Percentiles rank a stretch among this genome's conserved stretches.
These are phyloP conservation scores for Pseudolaguvia tuberculata DNA, from an alignment of 2,113 vertebrate genomes.

Conservation along the genomic window DNA sequence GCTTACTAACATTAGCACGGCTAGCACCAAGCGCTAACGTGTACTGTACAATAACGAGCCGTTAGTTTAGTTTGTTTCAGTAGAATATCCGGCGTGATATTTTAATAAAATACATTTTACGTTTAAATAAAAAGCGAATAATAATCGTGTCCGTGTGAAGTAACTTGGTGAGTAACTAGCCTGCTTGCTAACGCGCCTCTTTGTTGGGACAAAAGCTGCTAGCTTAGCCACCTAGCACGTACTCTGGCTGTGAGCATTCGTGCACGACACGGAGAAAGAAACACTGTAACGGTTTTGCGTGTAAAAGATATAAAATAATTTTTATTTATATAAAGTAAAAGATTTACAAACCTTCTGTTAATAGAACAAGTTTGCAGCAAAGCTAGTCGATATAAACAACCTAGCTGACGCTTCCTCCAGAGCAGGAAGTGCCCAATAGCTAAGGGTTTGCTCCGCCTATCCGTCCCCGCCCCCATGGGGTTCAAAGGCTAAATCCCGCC, in stretches of 20 bases:
- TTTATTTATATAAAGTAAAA: not conserved
- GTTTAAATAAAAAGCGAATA: not conserved
- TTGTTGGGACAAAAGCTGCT: conserved; percentile 40
- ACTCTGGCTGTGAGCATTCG: not conserved
- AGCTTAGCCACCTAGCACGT: conserved; percentile 8
- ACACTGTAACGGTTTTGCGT: not conserved
- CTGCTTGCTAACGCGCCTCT: conserved; percentile 39
- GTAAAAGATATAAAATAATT: too few species aligned
- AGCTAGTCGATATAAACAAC: conserved; percentile 27
- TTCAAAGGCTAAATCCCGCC: conserved; percentile 8
- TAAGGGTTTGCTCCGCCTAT: not conserved
- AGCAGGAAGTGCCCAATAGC: conserved; percentile 48
- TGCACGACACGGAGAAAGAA: too few species aligned
- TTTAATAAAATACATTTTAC: not conserved
- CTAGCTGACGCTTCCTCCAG: conserved; percentile 42
- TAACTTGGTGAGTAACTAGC: not conserved
- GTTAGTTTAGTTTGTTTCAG: not conserved
- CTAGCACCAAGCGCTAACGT: not conserved
- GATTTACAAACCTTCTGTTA: conserved; percentile 28
- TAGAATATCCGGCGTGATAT: not conserved
- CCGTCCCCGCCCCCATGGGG: not conserved
- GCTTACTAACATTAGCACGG: not conserved
- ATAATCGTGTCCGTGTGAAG: not conserved
- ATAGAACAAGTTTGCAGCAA: not conserved
- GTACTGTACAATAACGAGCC: not conserved